Evolutionary conservation across 2,113 vertebrate genomes (phyloP).

Genomic region (Acrocephalus arundinaceus): DNA sequence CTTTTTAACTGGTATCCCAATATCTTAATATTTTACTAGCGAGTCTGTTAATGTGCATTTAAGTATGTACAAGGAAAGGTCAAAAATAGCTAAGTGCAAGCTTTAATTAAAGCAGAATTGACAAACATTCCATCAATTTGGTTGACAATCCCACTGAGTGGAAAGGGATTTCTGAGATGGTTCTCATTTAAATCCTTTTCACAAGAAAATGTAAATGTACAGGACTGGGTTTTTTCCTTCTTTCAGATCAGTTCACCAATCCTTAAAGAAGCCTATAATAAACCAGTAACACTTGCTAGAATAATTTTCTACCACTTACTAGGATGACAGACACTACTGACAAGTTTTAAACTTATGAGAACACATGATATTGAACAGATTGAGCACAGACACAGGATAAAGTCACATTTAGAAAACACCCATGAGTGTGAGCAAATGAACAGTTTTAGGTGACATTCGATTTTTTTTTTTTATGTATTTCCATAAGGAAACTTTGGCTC

Average conservation of each 20-base stretch:
- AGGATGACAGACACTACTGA: neutral
- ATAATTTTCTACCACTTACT: neutral
- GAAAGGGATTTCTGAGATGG: neutral
- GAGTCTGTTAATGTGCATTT: neutral
- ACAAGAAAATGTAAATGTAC: neutral
- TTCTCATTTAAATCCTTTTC: constrained; percentile 31
- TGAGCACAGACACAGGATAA: neutral
- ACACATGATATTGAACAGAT: neutral
- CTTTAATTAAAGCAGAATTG: neutral
- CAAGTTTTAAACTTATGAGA: neutral
- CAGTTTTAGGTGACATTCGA: neutral
- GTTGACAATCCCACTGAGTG: neutral
- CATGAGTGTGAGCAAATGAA: neutral
- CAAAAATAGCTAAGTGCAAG: neutral
- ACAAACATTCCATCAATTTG: neutral
- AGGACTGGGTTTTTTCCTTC: neutral
- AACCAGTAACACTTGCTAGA: neutral
- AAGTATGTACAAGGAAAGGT: neutral
- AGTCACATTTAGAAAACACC: neutral
- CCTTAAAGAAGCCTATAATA: neutral
- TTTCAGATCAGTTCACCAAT: neutral
- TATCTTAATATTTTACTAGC: neutral
- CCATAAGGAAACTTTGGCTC: neutral
- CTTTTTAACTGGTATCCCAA: neutral
- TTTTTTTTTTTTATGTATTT: neutral